Base-by-base conservation (phyloP, 1,140 invertebrate species). In the Drosophila takahashii region DNA sequence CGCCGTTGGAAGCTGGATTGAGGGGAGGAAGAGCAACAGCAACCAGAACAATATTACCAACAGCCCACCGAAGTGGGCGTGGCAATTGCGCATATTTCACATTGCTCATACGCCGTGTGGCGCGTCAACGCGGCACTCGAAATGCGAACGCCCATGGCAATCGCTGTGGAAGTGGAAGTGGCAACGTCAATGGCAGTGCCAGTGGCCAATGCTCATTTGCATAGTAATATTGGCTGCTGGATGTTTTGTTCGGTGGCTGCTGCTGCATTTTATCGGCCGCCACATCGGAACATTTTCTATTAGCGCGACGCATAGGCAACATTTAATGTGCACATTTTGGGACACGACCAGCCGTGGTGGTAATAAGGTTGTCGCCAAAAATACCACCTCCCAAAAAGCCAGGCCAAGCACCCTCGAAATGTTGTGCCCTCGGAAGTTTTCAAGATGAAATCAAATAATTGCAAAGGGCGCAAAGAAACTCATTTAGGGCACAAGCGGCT, bases 371-470 rank as follows among this genome's bases (percentile, higher is more conserved):
- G 77, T 69, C 57, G 77, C 81, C 61, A 65, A 86, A 74, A 78
- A 78, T 56, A 62, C 67, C 41, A n/a, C 1, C 54, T 26, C 56
- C 53, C 29, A n/a, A n/a, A n/a, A n/a, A 16, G 18, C 44, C 34
- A 39, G n/a, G 50, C 64, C 59, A 47, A 76, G 66, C 42, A 74
- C 67, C 52, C 52, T 71, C 45, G 11, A 45, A 32, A 22, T 47
- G 61, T 47, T 67, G 50, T 77, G 67, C 72, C 57, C 58, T 47
- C 57, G 42, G 56, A 70, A 71, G 57, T 77, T 80, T 78, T 89
- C 84, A 72, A 89, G 84, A 89, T 89, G 84, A 89, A 89, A 89
- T 89, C 84, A 89, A 89, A 89, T 89, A 87, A 87, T 87, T 89
- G 84, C 84, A 87, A 87, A 89, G 8, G 61, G 41, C 41, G 34